Base-by-base conservation (phyloP, 2,888 invertebrate species). In the Schrankia costaestrigalis region DNA sequence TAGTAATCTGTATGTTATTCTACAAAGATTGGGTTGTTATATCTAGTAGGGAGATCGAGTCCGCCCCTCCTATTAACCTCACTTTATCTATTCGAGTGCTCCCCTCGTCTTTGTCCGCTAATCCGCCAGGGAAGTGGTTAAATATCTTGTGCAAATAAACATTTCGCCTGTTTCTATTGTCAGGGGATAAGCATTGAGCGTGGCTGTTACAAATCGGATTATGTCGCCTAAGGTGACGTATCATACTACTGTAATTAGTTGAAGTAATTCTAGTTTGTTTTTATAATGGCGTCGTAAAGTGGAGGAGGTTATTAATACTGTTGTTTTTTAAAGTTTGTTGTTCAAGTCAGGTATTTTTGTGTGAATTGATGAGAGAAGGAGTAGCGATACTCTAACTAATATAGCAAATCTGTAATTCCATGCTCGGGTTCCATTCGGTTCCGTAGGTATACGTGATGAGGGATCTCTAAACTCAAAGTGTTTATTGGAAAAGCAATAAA, bases 121-220 rank as follows among this genome's bases (percentile, higher is more conserved):
- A 87, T 84, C 84, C 78, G 78, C 58, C 76, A 72, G 85, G 85
- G 83, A 85, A 83, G 85, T 83, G 83, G 78, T 83, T 85, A 85
- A 86, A 86, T 84, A 85, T 83, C 84, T 87, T 87, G 86, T 84
- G 81, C 85, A 87, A 87, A 87, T 83, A 87, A 86, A 87, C 84
- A 85, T 83, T 79, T 58, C 64, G 78, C 71, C 73, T 71, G 71
- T 72, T n/a, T 66, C 71, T 69, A 80, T 84, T 83, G 82, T 79
- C 69, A 67, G 62, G 79, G 79, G 78, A 74, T 65, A 73, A 75
- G 58, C 66, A 65, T 67, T 65, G 74, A 75, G 62, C 67, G 66
- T 67, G 56, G 67, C 78, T 71, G 71, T 71, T 70, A 63, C 78
- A 62, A 81, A 85, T 83, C 80, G 80, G 83, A 83, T 85, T 84